Conservation (phyloP, 23 tunicate species). For the Trididemnum nubilum region DNA sequence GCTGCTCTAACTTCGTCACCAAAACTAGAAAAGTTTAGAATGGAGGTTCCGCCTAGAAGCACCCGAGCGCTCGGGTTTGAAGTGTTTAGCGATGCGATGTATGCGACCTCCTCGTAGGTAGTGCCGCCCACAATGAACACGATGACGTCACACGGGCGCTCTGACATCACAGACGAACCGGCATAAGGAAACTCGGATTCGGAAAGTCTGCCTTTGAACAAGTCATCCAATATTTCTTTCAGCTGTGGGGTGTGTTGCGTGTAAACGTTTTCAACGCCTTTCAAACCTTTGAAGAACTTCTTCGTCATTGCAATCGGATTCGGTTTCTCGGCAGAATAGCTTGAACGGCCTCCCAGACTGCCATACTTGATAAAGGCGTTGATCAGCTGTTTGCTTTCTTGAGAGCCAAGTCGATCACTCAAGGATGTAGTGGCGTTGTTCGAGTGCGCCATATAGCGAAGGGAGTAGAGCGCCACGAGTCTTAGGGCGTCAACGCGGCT, state of each 20-base stretch:
- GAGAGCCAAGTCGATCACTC: slow-evolving; percentile 32
- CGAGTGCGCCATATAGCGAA: slow-evolving; percentile 68
- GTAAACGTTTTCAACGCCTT: slow-evolving; percentile 99
- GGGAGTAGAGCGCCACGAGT: slow-evolving; percentile 79
- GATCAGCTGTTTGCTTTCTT: slow-evolving; percentile 29
- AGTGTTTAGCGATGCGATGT: slow-evolving; percentile 62
- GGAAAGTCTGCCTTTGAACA: slow-evolving; percentile 59
- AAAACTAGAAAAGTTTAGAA: slow-evolving; percentile 60
- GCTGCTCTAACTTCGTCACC: slow-evolving; percentile 58
- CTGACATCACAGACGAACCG: slow-evolving; percentile 59
- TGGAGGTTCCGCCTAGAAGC: slow-evolving; percentile 76
- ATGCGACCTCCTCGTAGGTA: slow-evolving; percentile 93
- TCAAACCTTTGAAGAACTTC: slow-evolving; percentile 76
- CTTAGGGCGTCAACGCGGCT: slow-evolving; percentile 66
- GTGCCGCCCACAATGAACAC: slow-evolving; percentile 94
- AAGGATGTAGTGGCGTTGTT: slow-evolving; percentile 83
- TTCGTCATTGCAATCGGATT: slow-evolving; percentile 67
- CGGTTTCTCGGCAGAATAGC: slow-evolving; percentile 10
- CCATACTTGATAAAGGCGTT: slow-evolving; percentile 66
- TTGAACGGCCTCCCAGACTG: slow-evolving; percentile 4
- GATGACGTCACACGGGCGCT: slow-evolving; percentile 78
- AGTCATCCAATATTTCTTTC: slow-evolving; percentile 56
- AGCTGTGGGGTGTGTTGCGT: slow-evolving; percentile 93
- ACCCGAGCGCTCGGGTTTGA: slow-evolving; percentile 54
- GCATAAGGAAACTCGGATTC: slow-evolving; percentile 77